These are phyloP conservation scores for Rhinolophus sinicus DNA, from an alignment of 2,113 vertebrate species.

Conservation along the genomic window DNA sequence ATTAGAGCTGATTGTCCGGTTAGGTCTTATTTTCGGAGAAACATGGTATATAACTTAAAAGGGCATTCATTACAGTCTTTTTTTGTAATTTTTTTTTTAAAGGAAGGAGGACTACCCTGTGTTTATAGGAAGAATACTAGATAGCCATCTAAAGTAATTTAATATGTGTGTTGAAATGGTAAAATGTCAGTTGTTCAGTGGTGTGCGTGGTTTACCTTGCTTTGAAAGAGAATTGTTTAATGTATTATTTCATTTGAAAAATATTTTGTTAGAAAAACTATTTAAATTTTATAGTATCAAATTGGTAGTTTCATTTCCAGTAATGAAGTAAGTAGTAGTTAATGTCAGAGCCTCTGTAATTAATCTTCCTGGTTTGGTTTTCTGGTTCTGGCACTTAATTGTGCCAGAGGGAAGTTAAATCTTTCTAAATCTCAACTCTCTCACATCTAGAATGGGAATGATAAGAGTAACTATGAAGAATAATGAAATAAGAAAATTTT, in stretches of 20 bases:
- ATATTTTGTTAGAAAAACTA: background rate
- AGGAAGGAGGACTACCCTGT: background rate
- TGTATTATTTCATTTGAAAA: background rate
- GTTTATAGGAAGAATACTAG: background rate
- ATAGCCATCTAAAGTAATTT: background rate
- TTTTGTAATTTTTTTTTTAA: background rate
- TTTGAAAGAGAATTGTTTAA: background rate
- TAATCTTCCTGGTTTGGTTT: conserved; percentile 34
- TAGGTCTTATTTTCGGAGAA: too few relatives aligned
- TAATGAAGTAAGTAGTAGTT: conserved; percentile 6
- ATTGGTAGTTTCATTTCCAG: background rate
- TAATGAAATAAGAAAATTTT: conserved; percentile 42
- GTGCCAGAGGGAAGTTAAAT: background rate
- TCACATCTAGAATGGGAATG: background rate
- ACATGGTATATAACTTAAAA: background rate
- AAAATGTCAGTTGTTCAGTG: background rate
- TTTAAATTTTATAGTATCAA: background rate
- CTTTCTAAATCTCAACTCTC: conserved; percentile 32
- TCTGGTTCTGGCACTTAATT: conserved; percentile 17
- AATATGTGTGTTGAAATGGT: background rate
- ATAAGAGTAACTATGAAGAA: background rate
- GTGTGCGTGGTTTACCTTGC: background rate
- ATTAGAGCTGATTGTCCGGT: too few relatives aligned
- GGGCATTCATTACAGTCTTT: background rate
- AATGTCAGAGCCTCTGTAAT: background rate